Evolutionary conservation across 2,797 vertebrate genomes (phyloP), one percentile per base, ranked within the genome.

Genomic region (Myiothlypis chrysogaster): DNA sequence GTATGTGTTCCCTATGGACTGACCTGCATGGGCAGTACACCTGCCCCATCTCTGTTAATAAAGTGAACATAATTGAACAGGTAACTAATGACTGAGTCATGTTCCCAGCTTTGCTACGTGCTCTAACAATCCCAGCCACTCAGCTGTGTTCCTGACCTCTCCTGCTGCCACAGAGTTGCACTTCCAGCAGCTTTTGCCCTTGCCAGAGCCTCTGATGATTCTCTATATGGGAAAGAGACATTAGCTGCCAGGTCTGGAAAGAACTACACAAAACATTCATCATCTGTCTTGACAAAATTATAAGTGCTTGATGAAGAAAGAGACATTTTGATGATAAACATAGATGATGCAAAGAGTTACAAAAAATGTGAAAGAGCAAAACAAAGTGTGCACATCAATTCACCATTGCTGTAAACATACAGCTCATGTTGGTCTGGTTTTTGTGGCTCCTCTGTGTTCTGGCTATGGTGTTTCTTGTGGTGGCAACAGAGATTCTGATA

Each of bases 241-340:
- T 39, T 59, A n/a, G 35, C 81, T 91, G 41, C 69, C 69, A 83
- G 79, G 50, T 82, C 78, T 44, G 73, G 94, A 96, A 97, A 95
- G 59, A 94, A 83, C 87, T 91, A 71, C 85, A 65, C 63, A 69
- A 97, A 96, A 94, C 41, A 59, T 88, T 92, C 93, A 89, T 93
- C 69, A 71, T 82, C 80, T 86, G 9, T 91, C 87, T 96, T 89
- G 49, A 92, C 75, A 93, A 94, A 97, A 95, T 87, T 77, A 71
- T 88, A 92, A 87, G 88, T 70, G 57, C 90, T 96, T 95, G 83
- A 95, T 96, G 93, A 97, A 97, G 87, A 90, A 96, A 88, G 82
- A 96, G 77, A 91, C 72, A 94, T 52, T 94, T 91, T 90, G 61
- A 43, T 52, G 52, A 85, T 56, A 95, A 93, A 94, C 72, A 71